Base-by-base conservation (phyloP, 2,888 invertebrate genomes). In the Lamellibrachia satsuma region DNA sequence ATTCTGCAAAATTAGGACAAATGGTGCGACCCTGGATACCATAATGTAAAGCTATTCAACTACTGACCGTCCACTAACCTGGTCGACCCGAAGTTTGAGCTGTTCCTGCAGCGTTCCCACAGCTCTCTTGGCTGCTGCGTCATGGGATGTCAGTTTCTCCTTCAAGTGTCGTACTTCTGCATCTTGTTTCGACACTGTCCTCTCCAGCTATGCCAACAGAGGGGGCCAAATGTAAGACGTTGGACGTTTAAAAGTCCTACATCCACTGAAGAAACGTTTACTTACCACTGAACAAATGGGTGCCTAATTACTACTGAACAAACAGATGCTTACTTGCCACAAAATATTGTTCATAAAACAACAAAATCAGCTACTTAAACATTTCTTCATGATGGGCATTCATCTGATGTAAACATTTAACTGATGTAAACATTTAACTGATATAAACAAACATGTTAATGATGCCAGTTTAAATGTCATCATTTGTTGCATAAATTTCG, bases 81-180 rank as follows among this genome's bases (percentile, higher is more conserved):
- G 95, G 60, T 96, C 96, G 7, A 96, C 94, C 93, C 95, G 94
- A 27, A 94, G 91, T 93, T 95, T 96, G 92, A 96, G 94, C 93
- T 96, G 96, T 93, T 93, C 94, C 94, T 96, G 96, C 92, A 96
- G 93, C 11, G 95, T 94, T 15, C 94, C 93, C 7, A 96, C 94
- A 8, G 95, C 95, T 55, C 95, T 94, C 93, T 96, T 96, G 8
- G 96, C 96, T 39, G 95, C 95, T 6, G 94, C 93, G 93, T 96
- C 96, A 94, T 96, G 96, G 27, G 95, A 94, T 6, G 94, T 93
- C 27, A 96, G 93, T 91, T 95, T 96, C 57, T 96, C 96, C 92
- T 95, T 95, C 52, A 94, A 91, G n/a, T 94, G 93, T 52, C 95
- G 94, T 11, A 96, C 94, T 94, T 96, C 96, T 91, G 94, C 95